Evolutionary conservation across 1,140 invertebrate species (phyloP).

Genomic region (Trypoxylus dichotomus): DNA sequence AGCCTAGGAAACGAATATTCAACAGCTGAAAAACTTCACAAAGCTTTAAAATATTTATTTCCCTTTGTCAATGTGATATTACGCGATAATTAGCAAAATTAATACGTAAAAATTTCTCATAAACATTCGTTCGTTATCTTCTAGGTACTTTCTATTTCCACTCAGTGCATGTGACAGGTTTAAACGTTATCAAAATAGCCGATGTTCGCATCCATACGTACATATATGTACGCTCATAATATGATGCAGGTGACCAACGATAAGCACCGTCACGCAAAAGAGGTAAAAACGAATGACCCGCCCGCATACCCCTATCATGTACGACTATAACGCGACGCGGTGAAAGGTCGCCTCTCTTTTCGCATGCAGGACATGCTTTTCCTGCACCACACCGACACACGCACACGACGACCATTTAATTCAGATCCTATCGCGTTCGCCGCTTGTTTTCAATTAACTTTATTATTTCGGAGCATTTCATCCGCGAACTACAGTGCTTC

Average conservation of each 20-base stretch:
- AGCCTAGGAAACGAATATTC: too few species aligned
- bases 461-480: constrained; percentile 27
- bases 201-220: neutral
- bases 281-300: constrained; percentile 32
- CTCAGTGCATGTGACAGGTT: neutral
- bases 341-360: constrained; percentile 42
- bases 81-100: neutral
- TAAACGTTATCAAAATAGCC: constrained; percentile 5
- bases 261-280: neutral
- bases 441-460: constrained; percentile 45
- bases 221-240: too few species aligned
- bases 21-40: too few species aligned
- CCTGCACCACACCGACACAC: constrained; percentile 32
- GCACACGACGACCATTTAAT: constrained; percentile 40
- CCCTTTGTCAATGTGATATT: too few species aligned
- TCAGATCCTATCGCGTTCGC: constrained; percentile 41
- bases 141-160: neutral
- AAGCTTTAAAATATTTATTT: too few species aligned
- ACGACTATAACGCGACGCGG: constrained; percentile 17
- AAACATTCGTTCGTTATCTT: neutral
- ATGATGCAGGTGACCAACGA: constrained; percentile 13
- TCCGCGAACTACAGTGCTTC: neutral
- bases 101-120: neutral
- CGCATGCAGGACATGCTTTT: constrained; percentile 42
- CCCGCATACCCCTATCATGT: constrained; percentile 39